Base-by-base conservation (phyloP, 2,797 vertebrate genomes). In the Chiloscyllium punctatum region DNA sequence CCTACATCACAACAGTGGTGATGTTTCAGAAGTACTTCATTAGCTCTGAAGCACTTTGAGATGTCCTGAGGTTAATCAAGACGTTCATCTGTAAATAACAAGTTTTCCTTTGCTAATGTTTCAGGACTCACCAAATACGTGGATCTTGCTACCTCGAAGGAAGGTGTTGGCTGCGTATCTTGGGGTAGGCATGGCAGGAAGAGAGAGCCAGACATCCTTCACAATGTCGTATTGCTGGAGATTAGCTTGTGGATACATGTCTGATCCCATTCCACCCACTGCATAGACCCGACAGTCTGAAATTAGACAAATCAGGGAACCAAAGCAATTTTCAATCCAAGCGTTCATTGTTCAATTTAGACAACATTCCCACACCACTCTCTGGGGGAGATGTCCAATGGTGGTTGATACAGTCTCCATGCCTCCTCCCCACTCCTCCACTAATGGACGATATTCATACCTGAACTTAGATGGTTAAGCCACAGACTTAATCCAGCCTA, bases 171-270 rank as follows among this genome's bases (percentile, higher is more conserved):
- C 98, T 4, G 99, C 99, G 0, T 99, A 99, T 96, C 99, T 98
- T 0, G 99, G 98, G 0, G 99, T 99, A 91, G 98, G 98, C 99
- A 99, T 99, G 87, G 98, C 98, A 0, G 99, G 98, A 96, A 99
- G 98, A 0, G 99, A 98, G 30, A 98, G 98, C 99, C 99, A 99
- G 97, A 99, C 98, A 84, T 99, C 99, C 97, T 99, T 99, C 74
- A 99, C 98, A 97, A 98, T 98, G 97, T 99, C 99, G 0, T 99
- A 99, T 97, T 99, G 99, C 96, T 99, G 99, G 96, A 99, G 98
- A 97, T 98, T 98, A 96, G 97, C 98, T 96, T 99, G 98, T 0
- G 99, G 99, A 96, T 98, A 97, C 96, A 99, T 98, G 97, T 99
- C 99, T 27, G 98, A 97, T 37, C 98, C 98, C 99, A 99, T 99